Evolutionary conservation across 1,140 invertebrate species (phyloP).

Genomic region (Lepidurus apus): DNA sequence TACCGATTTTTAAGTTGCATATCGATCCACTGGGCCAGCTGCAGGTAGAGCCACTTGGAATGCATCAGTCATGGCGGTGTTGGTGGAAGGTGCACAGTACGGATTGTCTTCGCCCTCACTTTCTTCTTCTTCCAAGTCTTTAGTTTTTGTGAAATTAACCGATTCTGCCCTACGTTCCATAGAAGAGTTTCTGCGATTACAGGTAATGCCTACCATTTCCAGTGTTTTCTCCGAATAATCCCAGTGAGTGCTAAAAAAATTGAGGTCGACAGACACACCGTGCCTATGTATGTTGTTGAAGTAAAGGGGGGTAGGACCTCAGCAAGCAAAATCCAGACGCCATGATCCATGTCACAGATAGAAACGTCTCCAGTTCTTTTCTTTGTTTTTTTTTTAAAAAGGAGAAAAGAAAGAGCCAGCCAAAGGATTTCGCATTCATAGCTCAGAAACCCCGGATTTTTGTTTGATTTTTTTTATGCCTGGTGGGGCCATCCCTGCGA

Average conservation of each 20-base stretch:
- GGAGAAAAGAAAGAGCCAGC: background rate
- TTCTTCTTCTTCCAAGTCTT: conserved; percentile 78
- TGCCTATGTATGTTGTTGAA: conserved; percentile 22
- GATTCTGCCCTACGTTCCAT: conserved; percentile 86
- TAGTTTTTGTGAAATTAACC: conserved; percentile 89
- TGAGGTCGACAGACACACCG: conserved; percentile 15
- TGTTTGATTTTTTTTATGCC: background rate
- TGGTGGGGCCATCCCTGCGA: conserved; percentile 2
- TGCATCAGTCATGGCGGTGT: conserved; percentile 66
- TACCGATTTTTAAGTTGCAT: background rate
- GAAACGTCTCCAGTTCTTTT: background rate
- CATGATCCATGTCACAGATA: conserved; percentile 12
- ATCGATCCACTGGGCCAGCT: background rate
- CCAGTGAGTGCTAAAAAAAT: background rate
- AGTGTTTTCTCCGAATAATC: background rate
- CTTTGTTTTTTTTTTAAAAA: background rate
- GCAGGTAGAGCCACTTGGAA: conserved; percentile 10
- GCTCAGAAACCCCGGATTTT: background rate
- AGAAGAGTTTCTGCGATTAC: conserved; percentile 78
- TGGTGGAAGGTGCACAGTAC: conserved; percentile 90
- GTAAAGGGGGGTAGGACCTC: background rate
- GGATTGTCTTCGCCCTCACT: conserved; percentile 82
- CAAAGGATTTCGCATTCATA: background rate
- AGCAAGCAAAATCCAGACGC: conserved; percentile 8
- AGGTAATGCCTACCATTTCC: conserved; percentile 49